A percentile compares a stretch with the other conserved stretches of the same genome.
Evolutionary conservation across 1,140 invertebrate species (phyloP).

Genomic region (Drosophila kohkoa): DNA sequence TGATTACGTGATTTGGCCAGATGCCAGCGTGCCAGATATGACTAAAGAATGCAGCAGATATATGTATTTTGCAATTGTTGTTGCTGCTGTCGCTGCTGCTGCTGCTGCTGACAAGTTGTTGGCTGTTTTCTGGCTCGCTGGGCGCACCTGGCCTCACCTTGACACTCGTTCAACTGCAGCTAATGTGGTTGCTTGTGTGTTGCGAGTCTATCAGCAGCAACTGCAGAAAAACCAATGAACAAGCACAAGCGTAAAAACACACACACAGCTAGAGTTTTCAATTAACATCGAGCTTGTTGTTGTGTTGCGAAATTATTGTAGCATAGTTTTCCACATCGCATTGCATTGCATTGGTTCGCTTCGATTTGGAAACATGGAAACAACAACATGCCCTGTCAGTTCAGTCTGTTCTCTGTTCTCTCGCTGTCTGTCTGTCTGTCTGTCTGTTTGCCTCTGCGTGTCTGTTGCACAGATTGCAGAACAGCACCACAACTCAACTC

Average conservation of each 20-base stretch:
- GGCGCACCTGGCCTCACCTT: constrained; percentile 75
- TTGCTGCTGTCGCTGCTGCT: constrained; percentile 22
- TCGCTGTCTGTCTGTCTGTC: background rate
- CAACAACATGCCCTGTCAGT: background rate
- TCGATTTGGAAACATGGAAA: constrained; percentile 18
- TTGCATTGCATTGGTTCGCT: constrained; percentile 8
- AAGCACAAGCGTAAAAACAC: constrained; percentile 8
- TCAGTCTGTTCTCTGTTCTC: background rate
- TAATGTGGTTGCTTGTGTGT: constrained; percentile 59
- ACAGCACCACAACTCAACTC: constrained; percentile 13
- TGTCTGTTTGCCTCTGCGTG: constrained; percentile 5
- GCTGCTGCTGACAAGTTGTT: constrained; percentile 48
- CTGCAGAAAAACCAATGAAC: constrained; percentile 20
- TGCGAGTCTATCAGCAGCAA: constrained; percentile 6
- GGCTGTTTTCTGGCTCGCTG: constrained; percentile 73
- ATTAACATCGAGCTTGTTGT: constrained; percentile 40
- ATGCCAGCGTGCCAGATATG: constrained; percentile 61
- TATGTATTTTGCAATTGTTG: constrained; percentile 21
- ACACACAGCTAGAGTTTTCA: constrained; percentile 22
- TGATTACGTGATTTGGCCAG: constrained; percentile 81
- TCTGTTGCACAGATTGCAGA: constrained; percentile 19
- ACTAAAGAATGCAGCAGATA: constrained; percentile 32
- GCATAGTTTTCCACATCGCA: constrained; percentile 46
- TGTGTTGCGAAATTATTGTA: constrained; percentile 32
- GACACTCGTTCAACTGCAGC: constrained; percentile 79